Percentiles rank a stretch among this genome's conserved stretches.
phyloP scores from a whole-genome alignment of 2,888 invertebrate species.

The Lacanobia oleracea region DNA sequence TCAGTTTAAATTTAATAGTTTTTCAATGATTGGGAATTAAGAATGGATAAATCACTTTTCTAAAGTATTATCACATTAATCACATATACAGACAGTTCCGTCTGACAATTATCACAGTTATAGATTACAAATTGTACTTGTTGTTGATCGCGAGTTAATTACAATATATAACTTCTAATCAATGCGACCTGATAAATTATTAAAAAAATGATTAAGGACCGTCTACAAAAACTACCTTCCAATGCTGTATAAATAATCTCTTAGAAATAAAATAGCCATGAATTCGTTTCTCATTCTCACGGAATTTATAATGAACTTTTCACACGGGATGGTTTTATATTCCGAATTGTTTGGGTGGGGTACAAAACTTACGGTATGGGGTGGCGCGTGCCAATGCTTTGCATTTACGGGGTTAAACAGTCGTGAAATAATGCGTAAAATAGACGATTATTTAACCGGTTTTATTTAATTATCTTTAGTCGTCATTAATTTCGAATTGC shows the following conservation, averaged over 20 bases:
- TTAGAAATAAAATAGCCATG: constrained; percentile 6
- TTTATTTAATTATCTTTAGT: neutral
- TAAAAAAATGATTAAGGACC: neutral
- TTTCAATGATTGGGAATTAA: no score
- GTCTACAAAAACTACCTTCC: neutral
- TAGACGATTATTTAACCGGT: neutral
- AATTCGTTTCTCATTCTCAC: constrained; percentile 26
- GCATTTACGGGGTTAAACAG: constrained; percentile 30
- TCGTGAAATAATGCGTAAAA: constrained; percentile 5
- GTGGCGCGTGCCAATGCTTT: constrained; percentile 21
- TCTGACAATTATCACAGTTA: neutral
- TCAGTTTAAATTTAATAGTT: no score
- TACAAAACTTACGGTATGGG: neutral
- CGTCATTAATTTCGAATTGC: neutral
- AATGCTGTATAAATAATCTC: no score
- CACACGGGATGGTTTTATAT: constrained; percentile 8
- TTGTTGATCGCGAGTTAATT: neutral
- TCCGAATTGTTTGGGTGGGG: neutral
- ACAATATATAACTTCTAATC: neutral
- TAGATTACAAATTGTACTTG: constrained; percentile 1
- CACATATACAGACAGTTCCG: neutral
- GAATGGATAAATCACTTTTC: neutral
- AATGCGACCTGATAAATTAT: constrained; percentile 3
- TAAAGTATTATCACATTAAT: neutral
- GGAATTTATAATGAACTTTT: constrained; percentile 28